Evolutionary conservation across 2,113 vertebrate genomes (phyloP), one percentile per base, ranked within the genome.

Genomic region (Orycteropus afer): DNA sequence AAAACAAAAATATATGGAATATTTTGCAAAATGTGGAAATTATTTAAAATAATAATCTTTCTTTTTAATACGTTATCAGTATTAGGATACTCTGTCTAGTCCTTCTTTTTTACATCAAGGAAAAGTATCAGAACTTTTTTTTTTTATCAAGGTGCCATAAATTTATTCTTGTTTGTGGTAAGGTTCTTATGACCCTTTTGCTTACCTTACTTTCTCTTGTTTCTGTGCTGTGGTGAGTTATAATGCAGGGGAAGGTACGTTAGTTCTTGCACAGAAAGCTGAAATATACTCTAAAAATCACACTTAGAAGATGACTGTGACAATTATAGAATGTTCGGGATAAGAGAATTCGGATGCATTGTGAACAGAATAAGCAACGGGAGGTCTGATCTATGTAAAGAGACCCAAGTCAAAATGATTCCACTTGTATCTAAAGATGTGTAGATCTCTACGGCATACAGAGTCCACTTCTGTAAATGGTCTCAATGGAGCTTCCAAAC

Each of bases 161-260:
- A 69, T 81, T 84, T 76, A 79, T 77, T 91, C 71, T 86, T 45
- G 83, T 69, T 86, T 93, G 45, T 63, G 91, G 14, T 22, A 37
- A 86, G 45, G 18, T 89, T 29, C 51, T 83, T 61, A 18, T 83
- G 45, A 59, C 89, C 37, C 82, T 55, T 13, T 79, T 27, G 71
- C 9, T 69, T 91, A 61, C 34, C 42, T 91, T 77, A 47, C 18
- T 71, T 63, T 20, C 23, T 65, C 2, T 25, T 49, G 25, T 22
- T 86, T 94, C 49, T 84, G 40, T 86, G 87, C 65, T 27, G 63
- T n/a, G 3, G 4, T 47, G 59, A 32, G 47, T 55, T 23, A 81
- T 91, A 40, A 9, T 79, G 59, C 37, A 74, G 18, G 49, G 53
- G 42, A 67, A 91, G 63, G 78, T 89, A 13, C n/a, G 91, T 34